These are phyloP conservation scores for Noctua pronuba DNA, from an alignment of 2,888 invertebrate genomes.

Conservation along the genomic window DNA sequence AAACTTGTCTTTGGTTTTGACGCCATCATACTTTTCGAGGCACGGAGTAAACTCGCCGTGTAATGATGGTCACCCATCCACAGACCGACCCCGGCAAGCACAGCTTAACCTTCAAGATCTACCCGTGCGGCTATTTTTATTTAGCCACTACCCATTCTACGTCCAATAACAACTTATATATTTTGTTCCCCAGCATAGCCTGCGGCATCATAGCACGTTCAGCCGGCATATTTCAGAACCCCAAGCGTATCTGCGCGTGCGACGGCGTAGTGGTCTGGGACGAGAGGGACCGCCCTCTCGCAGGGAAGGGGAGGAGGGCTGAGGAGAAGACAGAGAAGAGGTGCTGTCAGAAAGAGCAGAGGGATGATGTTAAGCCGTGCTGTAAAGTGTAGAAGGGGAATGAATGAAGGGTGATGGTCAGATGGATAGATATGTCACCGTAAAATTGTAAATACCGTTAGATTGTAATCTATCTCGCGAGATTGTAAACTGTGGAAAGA, in stretches of 20 bases:
- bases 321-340: slow-evolving; percentile 44
- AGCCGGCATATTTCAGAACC: slow-evolving; percentile 96
- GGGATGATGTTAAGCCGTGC: slow-evolving; percentile 66
- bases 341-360: slow-evolving; percentile 68
- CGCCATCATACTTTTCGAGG: too few species aligned
- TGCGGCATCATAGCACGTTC: slow-evolving; percentile 97
- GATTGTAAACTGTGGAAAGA: too few species aligned
- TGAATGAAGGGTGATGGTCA: not conserved
- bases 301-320: slow-evolving; percentile 80
- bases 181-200: slow-evolving; percentile 90
- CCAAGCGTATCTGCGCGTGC: slow-evolving; percentile 96
- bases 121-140: too few species aligned
- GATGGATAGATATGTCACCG: too few species aligned
- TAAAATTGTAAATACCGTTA: too few species aligned
- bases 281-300: slow-evolving; percentile 92
- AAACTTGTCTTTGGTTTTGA: too few species aligned
- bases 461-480: too few species aligned
- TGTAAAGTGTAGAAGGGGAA: slow-evolving; percentile 70
- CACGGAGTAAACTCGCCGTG: too few species aligned
- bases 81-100: too few species aligned
- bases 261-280: slow-evolving; percentile 98
- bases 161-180: not conserved
- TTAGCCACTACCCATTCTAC: too few species aligned
- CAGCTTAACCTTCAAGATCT: too few species aligned
- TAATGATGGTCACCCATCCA: too few species aligned